Evolutionary conservation across 2,113 vertebrate species (phyloP).

Genomic region (Rhagologus leucostigma): DNA sequence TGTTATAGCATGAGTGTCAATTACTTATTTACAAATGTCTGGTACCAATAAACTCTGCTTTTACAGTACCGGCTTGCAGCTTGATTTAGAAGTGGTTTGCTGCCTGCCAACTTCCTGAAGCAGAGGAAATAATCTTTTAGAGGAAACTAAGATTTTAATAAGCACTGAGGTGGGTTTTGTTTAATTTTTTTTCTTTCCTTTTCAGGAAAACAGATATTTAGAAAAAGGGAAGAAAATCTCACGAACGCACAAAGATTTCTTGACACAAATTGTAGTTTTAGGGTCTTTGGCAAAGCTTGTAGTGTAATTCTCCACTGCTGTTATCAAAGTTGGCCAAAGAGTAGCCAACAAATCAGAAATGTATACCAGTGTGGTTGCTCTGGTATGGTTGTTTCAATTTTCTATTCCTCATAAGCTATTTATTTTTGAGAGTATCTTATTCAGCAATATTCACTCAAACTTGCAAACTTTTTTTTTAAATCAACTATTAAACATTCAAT

Average conservation of each 20-base stretch:
- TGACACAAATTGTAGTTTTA: background rate
- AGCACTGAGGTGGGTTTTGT: background rate
- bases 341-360: background rate
- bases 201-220: background rate
- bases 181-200: background rate
- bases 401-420: background rate
- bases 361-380: background rate
- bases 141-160: background rate
- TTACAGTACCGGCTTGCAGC: background rate
- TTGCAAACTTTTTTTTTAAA: background rate
- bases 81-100: slow-evolving; percentile 11
- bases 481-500: background rate
- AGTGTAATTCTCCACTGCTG: background rate
- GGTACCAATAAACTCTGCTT: slow-evolving; percentile 34
- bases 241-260: background rate
- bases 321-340: background rate
- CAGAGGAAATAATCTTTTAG: background rate
- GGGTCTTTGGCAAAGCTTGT: background rate
- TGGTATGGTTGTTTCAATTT: background rate
- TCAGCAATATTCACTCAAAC: background rate
- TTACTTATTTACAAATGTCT: slow-evolving; percentile 51
- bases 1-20: slow-evolving; percentile 33
- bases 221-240: background rate
- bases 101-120: slow-evolving; percentile 10
- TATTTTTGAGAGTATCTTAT: background rate